A percentile compares a stretch with the other conserved stretches of the same genome.
These are phyloP conservation scores for Antheraea mylitta DNA, from an alignment of 1,140 invertebrate species.

Conservation along the genomic window DNA sequence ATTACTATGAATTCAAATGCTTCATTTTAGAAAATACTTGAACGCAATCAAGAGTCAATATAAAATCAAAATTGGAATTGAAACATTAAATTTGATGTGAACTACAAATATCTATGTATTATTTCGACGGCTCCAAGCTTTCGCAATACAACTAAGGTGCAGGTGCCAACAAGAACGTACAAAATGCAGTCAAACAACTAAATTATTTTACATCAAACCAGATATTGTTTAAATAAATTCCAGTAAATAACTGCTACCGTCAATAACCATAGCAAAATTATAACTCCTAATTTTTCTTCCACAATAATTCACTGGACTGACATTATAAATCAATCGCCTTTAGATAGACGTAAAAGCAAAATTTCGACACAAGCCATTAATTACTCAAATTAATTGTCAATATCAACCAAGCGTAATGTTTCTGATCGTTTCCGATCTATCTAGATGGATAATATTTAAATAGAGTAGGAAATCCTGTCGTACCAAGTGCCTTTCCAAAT, in stretches of 20 bases:
- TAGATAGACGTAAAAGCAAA: constrained; percentile 3
- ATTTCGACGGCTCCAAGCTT: constrained; percentile 15
- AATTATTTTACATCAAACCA: background rate
- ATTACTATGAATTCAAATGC: too few species aligned
- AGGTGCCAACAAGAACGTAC: constrained; percentile 27
- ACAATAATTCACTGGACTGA: background rate
- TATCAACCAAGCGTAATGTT: constrained; percentile 35
- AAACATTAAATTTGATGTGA: background rate
- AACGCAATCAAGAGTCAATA: too few species aligned
- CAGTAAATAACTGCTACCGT: background rate
- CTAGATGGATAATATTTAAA: constrained; percentile 30
- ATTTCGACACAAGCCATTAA: constrained; percentile 43
- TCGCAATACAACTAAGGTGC: constrained; percentile 19
- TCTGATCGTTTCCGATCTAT: constrained; percentile 46
- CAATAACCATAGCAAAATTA: constrained; percentile 18
- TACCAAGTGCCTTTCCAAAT: constrained; percentile 44
- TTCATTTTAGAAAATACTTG: too few species aligned
- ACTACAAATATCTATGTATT: background rate
- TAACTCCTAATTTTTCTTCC: background rate
- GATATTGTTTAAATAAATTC: constrained; percentile 20
- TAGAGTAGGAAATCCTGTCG: constrained; percentile 49
- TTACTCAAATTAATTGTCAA: constrained; percentile 55
- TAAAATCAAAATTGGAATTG: background rate
- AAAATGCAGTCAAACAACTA: constrained; percentile 20
- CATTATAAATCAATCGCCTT: background rate